Conservation (phyloP, 2,797 vertebrate genomes). For the Myotis myotis region DNA sequence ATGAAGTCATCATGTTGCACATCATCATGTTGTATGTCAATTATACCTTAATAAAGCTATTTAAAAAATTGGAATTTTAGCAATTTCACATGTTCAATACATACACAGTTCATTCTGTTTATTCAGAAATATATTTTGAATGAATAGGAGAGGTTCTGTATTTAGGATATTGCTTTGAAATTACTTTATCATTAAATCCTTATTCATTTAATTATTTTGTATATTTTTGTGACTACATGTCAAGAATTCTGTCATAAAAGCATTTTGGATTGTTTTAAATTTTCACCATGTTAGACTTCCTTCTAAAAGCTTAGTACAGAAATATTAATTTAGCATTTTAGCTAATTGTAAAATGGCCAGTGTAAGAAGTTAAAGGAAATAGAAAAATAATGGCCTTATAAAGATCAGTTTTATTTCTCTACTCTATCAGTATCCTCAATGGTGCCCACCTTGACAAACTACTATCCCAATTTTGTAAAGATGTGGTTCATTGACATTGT, state of each 20-base stretch:
- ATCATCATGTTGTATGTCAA: not conserved
- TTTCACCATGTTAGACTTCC: not conserved
- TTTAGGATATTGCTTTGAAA: not conserved
- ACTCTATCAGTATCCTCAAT: not conserved
- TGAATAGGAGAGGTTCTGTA: not conserved
- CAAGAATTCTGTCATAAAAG: not conserved
- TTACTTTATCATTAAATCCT: not conserved
- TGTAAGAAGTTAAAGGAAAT: not conserved
- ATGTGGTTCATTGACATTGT: not conserved
- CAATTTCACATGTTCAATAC: not conserved
- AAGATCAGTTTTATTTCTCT: not conserved
- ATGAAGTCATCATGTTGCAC: not conserved
- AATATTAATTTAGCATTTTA: conserved; percentile 6
- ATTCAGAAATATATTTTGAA: not conserved
- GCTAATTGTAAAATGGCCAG: not conserved
- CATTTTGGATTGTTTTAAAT: not conserved
- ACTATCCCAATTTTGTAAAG: not conserved
- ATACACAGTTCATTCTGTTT: not conserved
- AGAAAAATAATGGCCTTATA: not conserved
- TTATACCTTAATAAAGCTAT: not conserved
- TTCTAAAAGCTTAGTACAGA: not conserved
- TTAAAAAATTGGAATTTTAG: not conserved
- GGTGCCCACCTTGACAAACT: not conserved
- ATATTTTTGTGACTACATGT: not conserved
- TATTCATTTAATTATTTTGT: not conserved